Evolutionary conservation across 2,797 vertebrate genomes (phyloP), one percentile per base, ranked within the genome.

Genomic region (Sarcophilus harrisii): DNA sequence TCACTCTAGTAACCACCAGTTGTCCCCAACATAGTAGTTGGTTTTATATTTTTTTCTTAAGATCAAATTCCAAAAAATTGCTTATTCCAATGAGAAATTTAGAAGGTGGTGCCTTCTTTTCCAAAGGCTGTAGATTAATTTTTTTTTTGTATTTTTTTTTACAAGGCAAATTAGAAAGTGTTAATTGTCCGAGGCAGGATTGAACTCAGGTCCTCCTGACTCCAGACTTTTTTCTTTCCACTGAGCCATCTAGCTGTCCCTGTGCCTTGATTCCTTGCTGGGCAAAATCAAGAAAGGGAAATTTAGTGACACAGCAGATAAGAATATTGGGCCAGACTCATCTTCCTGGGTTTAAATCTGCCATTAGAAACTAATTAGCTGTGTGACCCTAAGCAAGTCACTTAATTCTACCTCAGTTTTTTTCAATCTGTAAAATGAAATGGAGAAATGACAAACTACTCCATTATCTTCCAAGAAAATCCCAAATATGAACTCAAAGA

Each of bases 1-100:
- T 13, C 13, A 10, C 13, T n/a, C 32, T 66, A 12, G 5, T 66
- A 30, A 66, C 62, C 1, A 16, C 29, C 1, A 32, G 13, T 32
- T 14, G 32, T 32, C 30, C 32, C 13, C 66, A n/a, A 32, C 4
- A 66, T 5, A 94, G 92, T 49, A 66, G 18, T 45, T 62, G 81
- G 32, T 45, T 97, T 97, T 93, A 93, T 81, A 11, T 81, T 96
- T 94, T n/a, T 89, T 62, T 62, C 90, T 95, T 92, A 92, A 95
- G 58, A 60, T 97, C 60, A 94, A 93, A 95, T 90, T 96, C n/a
- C 91, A 49, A 73, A 92, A 32, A 90, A 16, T 52, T 29, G 32
- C 5, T 91, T n/a, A 55, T 92, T 91, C 66, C 91, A 30, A 73
- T 28, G 27, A 5, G 5, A 32, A 66, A 38, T 9, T 91, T 94